These are phyloP conservation scores for Myathropa florea DNA, from an alignment of 2,888 invertebrate species.

Conservation along the genomic window DNA sequence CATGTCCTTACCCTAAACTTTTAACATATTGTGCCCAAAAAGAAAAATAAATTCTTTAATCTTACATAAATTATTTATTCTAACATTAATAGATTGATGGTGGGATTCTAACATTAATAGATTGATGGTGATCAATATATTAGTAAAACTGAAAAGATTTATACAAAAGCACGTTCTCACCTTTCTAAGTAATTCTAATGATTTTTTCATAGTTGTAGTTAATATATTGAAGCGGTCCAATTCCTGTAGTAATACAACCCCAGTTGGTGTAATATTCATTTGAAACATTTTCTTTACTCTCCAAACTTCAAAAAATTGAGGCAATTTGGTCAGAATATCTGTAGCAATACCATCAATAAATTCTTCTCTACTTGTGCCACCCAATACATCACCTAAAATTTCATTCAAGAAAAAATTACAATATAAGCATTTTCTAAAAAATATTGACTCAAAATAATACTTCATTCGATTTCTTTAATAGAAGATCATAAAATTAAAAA, in stretches of 20 bases:
- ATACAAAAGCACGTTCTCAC: slow-evolving; percentile 70
- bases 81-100: no score
- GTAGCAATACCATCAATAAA: slow-evolving; percentile 90
- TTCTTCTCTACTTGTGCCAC: slow-evolving; percentile 91
- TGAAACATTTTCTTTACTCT: slow-evolving; percentile 90
- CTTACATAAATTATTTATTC: no score
- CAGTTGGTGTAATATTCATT: slow-evolving; percentile 89
- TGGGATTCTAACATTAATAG: no score
- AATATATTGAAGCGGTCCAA: slow-evolving; percentile 93
- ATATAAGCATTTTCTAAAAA: no score
- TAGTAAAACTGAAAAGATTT: no score
- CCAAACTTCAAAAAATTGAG: slow-evolving; percentile 89
- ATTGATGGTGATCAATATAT: no score
- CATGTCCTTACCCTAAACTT: no score
- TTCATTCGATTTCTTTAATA: no score
- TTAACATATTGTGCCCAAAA: no score
- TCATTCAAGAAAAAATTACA: no score
- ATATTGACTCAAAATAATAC: slow-evolving; percentile 5
- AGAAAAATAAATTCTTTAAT: no score
- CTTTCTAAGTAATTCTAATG: slow-evolving; percentile 88
- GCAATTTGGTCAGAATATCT: slow-evolving; percentile 90
- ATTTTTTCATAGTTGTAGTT: slow-evolving; percentile 86
- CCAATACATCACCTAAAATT: slow-evolving; percentile 84
- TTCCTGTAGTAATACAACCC: slow-evolving; percentile 93
- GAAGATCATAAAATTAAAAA: background rate